Evolutionary conservation across 2,888 invertebrate genomes (phyloP).

Genomic region (Himalopsyche kuldschensis): DNA sequence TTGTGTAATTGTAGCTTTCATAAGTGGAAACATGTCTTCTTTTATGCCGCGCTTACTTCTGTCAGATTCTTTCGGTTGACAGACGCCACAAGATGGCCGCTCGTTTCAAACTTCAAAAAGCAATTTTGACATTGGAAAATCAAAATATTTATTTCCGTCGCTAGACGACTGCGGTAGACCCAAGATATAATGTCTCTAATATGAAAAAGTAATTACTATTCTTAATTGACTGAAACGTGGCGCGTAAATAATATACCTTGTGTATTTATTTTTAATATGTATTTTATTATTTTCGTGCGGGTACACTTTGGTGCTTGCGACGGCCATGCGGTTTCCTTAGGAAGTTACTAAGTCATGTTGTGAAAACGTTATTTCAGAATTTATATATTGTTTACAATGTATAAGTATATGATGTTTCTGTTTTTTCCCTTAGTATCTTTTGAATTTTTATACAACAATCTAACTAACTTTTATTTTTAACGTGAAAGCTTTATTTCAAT

Average conservation of each 20-base stretch:
- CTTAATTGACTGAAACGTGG: no score
- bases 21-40: not conserved
- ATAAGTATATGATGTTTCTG: no score
- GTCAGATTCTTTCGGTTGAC: constrained; percentile 35
- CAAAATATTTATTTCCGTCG: not conserved
- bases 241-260: not conserved
- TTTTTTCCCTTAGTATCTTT: no score
- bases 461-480: no score
- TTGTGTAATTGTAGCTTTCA: no score
- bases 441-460: no score
- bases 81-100: constrained; percentile 39
- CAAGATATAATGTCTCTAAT: no score
- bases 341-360: not conserved
- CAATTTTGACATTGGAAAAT: constrained; percentile 2
- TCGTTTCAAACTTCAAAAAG: constrained; percentile 8
- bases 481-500: no score
- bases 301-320: not conserved
- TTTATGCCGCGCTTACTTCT: constrained; percentile 11
- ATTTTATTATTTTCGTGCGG: not conserved
- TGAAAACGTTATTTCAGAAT: no score
- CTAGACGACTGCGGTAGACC: not conserved
- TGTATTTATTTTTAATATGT: not conserved
- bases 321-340: constrained; percentile 4
- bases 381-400: no score
- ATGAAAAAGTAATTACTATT: no score